Evolutionary conservation across 2,888 invertebrate species (phyloP).

Genomic region (Andrena dorsata): DNA sequence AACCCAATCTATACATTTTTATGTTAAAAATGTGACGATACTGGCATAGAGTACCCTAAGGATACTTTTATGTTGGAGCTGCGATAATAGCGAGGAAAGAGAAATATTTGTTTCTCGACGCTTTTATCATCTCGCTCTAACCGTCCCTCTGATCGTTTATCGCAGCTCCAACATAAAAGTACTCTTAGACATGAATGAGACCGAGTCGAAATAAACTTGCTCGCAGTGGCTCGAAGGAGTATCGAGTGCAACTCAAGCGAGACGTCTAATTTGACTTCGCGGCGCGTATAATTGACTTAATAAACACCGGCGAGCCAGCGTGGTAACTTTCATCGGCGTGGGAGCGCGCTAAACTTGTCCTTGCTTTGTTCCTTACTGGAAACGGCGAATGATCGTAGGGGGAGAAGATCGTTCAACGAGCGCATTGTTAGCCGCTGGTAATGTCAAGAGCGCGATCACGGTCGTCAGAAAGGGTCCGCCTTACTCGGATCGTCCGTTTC

Average conservation of each 20-base stretch:
- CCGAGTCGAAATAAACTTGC: not conserved
- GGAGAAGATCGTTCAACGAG: conserved; percentile 50
- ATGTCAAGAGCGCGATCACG: conserved; percentile 72
- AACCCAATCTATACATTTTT: too few relatives aligned
- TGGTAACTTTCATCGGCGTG: conserved; percentile 62
- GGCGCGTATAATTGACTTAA: conserved; percentile 5
- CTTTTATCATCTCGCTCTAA: too few relatives aligned
- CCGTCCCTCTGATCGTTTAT: too few relatives aligned
- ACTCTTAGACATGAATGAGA: not conserved
- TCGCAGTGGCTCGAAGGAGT: not conserved
- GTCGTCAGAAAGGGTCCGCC: not conserved
- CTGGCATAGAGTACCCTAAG: too few relatives aligned
- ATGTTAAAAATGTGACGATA: too few relatives aligned
- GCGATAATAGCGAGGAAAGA: too few relatives aligned
- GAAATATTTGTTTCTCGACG: too few relatives aligned
- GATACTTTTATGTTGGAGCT: too few relatives aligned
- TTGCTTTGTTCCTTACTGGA: conserved; percentile 74
- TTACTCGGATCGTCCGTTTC: not conserved
- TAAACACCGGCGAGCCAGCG: conserved; percentile 21
- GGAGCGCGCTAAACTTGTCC: conserved; percentile 74
- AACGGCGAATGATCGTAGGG: conserved; percentile 54
- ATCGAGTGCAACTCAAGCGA: not conserved
- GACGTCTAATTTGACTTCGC: not conserved
- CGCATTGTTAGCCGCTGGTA: conserved; percentile 56
- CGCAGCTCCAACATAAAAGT: too few relatives aligned